These are phyloP conservation scores for Microctonus brassicae DNA, from an alignment of 2,888 invertebrate species.

Conservation along the genomic window DNA sequence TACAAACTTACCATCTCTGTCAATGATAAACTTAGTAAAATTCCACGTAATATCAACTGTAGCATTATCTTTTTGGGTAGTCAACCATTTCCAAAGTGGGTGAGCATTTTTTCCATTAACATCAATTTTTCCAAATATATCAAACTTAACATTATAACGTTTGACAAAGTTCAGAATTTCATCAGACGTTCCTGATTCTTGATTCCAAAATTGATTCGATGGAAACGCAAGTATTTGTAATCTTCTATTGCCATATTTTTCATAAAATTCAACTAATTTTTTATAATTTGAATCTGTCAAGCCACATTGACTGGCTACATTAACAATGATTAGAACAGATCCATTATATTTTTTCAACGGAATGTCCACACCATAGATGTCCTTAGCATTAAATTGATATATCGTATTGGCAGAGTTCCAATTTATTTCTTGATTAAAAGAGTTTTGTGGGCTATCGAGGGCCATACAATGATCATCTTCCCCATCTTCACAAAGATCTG, in stretches of 20 bases:
- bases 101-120: slow-evolving; percentile 69
- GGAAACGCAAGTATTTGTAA: slow-evolving; percentile 78
- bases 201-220: slow-evolving; percentile 76
- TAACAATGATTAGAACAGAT: slow-evolving; percentile 85
- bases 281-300: slow-evolving; percentile 85
- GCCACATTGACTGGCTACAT: slow-evolving; percentile 90
- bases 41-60: slow-evolving; percentile 86
- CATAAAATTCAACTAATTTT: slow-evolving; percentile 81
- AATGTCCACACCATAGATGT: slow-evolving; percentile 86
- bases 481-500: slow-evolving; percentile 35
- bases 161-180: slow-evolving; percentile 42
- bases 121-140: slow-evolving; percentile 44
- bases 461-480: slow-evolving; percentile 37
- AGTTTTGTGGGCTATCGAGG: neutral
- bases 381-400: slow-evolving; percentile 85
- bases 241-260: slow-evolving; percentile 78
- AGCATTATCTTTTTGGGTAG: slow-evolving; percentile 62
- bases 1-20: slow-evolving; percentile 78
- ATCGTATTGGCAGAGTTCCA: slow-evolving; percentile 79
- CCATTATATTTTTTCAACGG: slow-evolving; percentile 83
- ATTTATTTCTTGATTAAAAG: slow-evolving; percentile 66
- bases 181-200: slow-evolving; percentile 64
- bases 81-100: slow-evolving; percentile 69
- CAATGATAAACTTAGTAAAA: slow-evolving; percentile 85
- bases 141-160: slow-evolving; percentile 42